These are phyloP conservation scores for Apostichopus leukothele DNA, from an alignment of 53 echinoderm and acorn worm genomes.

Conservation along the genomic window DNA sequence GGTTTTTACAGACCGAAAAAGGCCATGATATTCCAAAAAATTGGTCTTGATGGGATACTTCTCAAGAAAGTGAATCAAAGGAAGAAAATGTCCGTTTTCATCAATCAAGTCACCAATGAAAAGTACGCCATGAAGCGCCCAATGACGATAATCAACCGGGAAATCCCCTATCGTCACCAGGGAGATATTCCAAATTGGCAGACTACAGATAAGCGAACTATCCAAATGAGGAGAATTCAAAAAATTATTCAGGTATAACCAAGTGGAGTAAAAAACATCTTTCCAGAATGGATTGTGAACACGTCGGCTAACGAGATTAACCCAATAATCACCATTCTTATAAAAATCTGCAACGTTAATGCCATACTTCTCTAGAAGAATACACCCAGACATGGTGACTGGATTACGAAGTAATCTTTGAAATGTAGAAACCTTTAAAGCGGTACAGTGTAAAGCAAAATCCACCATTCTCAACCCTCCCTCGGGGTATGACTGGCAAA, in stretches of 20 bases:
- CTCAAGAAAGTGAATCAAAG: background rate
- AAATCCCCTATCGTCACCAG: background rate
- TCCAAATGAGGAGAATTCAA: background rate
- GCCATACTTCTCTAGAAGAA: background rate
- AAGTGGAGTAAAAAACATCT: background rate
- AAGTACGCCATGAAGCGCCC: background rate
- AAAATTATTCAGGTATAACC: background rate
- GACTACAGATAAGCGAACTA: background rate
- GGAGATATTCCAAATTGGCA: background rate
- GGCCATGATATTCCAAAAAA: too few species aligned
- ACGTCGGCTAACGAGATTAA: background rate
- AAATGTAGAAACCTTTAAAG: background rate
- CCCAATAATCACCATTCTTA: background rate
- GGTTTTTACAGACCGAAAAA: too few species aligned
- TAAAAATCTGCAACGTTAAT: background rate
- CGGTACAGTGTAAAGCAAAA: background rate
- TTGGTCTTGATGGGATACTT: background rate
- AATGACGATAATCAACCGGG: background rate
- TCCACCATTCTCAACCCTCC: background rate
- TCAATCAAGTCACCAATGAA: background rate
- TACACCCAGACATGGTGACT: background rate
- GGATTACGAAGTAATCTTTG: background rate
- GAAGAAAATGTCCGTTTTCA: background rate
- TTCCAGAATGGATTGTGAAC: background rate
- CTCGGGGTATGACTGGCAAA: background rate